Base-by-base conservation (phyloP, 2,113 vertebrate genomes). In the Rhea americana region DNA sequence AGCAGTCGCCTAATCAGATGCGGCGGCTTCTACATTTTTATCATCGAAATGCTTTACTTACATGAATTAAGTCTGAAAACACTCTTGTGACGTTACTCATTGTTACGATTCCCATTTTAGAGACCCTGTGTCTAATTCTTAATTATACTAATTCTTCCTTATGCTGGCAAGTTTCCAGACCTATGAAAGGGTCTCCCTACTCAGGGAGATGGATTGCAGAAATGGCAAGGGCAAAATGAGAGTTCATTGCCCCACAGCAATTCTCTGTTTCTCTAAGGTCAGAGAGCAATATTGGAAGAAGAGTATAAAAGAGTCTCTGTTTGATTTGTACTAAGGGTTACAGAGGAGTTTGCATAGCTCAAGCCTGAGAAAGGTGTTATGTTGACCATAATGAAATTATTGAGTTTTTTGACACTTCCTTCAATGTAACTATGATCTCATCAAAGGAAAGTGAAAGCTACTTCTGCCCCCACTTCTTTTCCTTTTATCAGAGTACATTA, bases 71-170 rank as follows among this genome's bases (percentile, higher is more conserved):
- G 95, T 96, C 82, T 95, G 91, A 80, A 96, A 95, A 96, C 87
- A 91, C 95, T 92, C 93, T 59, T 89, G 95, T 94, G 95, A 90
- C 20, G 74, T 96, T 96, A 93, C 70, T 95, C 85, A 87, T 96
- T 96, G 96, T 96, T 96, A 89, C 17, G 87, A 96, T 94, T 96
- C 96, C 91, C 94, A 94, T 96, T 96, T 94, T 93, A 92, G 93
- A 96, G 96, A 94, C 87, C 91, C 66, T 85, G 94, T 86, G 93
- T 93, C 94, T 96, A 76, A 94, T 95, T 95, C 88, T 96, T 96
- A 96, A 95, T 96, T 95, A 95, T 28, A 89, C 72, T 93, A 89
- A 96, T 88, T 94, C 81, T 96, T 90, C 89, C 83, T 85, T 89
- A 87, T 77, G 83, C 93, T 82, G 37, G 77, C 91, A 83, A 91